phyloP scores from a whole-genome alignment of 2,888 invertebrate genomes.

The Zelleria hepariella region DNA sequence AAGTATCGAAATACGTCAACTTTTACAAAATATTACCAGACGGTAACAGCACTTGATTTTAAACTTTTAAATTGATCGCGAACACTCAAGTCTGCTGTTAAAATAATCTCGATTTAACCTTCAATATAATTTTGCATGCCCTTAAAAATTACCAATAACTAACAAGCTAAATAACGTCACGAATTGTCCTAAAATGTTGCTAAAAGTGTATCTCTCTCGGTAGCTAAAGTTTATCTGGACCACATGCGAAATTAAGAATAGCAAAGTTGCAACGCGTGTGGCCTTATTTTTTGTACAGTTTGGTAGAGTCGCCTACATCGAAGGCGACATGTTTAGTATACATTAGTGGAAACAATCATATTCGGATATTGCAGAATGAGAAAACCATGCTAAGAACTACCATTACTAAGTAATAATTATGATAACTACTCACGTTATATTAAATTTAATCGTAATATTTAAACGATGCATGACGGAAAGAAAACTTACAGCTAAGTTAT shows the following conservation, averaged over 20 bases:
- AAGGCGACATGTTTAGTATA: not conserved
- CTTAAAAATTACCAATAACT: no score
- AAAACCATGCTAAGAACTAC: not conserved
- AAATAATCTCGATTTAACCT: no score
- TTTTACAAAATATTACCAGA: no score
- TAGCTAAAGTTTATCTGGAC: no score
- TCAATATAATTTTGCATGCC: no score
- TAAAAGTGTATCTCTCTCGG: no score
- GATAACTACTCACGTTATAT: conserved; percentile 11
- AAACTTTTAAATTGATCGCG: no score
- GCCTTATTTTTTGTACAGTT: conserved; percentile 2
- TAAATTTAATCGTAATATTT: not conserved
- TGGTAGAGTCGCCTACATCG: not conserved
- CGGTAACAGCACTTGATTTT: no score
- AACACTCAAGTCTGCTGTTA: no score
- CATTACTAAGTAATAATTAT: not conserved
- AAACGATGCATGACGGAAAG: conserved; percentile 9
- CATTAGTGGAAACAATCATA: not conserved
- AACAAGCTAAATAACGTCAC: conserved; percentile 25
- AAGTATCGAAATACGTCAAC: no score
- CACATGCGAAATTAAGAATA: no score
- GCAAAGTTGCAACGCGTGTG: not conserved
- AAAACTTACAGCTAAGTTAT: conserved; percentile 20
- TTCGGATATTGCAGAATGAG: not conserved
- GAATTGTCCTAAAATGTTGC: conserved; percentile 35